Base-by-base conservation (phyloP, 1,140 invertebrate species). In the Anagrus nilaparvatae region DNA sequence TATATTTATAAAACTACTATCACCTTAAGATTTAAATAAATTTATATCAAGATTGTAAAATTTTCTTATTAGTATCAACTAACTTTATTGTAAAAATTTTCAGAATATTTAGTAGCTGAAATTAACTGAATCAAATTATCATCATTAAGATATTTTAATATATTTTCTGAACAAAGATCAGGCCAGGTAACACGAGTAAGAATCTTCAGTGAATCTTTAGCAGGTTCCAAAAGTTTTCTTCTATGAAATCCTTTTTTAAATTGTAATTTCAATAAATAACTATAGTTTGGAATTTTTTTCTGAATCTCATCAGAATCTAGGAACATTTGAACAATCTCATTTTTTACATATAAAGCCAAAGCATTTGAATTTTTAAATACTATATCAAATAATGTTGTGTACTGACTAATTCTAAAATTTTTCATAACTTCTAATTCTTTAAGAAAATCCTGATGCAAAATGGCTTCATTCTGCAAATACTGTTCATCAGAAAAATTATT, bases 231-330 rank as follows among this genome's bases (percentile, higher is more conserved):
- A 8, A 19, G 18, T 20, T 8, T 10, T 34, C 21, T 6, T 20
- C 32, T 34, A 8, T 7, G 4, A 10, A 19, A 34, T 19, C 32
- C 32, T 34, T 3, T 34, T 9, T 34, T 34, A 10, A 34, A 34
- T 34, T 34, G 32, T n/a, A 34, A 20, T 34, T 34, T 34, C 16
- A 34, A 10, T n/a, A 34, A 12, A 34, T 19, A 34, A 10, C 32
- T 19, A 34, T 34, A 34, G 10, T 20, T 12, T 5, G 30, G 30
- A 34, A 34, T 20, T 34, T 20, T 9, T 34, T n/a, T 3, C 14
- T 34, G 5, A n/a, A n/a, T n/a, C n/a, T n/a, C n/a, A n/a, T n/a
- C n/a, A n/a, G n/a, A n/a, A n/a, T n/a, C 21, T 18, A 21, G 21
- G 21, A 18, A 6, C 18, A 20, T 6, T 5, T 5, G 12, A n/a